A percentile compares a stretch with the other conserved stretches of the same genome.
Conservation (phyloP, 2,113 vertebrate species). For the Antigone vipio region DNA sequence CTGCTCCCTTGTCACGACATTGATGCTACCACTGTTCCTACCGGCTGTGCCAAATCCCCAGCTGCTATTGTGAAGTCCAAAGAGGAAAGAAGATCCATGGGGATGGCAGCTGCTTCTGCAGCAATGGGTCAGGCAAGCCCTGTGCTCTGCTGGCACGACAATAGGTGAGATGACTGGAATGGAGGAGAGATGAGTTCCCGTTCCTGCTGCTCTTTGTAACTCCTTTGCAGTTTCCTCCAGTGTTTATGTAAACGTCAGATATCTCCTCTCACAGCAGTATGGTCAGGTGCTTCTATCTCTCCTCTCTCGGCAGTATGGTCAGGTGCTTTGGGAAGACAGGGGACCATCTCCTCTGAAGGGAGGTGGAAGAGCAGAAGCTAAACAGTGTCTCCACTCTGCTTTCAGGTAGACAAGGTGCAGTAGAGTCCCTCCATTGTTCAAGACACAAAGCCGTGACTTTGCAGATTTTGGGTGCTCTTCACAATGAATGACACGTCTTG, state of each 20-base stretch:
- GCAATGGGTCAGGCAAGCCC: neutral
- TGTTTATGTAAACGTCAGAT: neutral
- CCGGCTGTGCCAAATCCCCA: neutral
- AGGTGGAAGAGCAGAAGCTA: neutral
- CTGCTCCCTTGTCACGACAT: accelerated
- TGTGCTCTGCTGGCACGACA: accelerated
- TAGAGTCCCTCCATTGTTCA: neutral
- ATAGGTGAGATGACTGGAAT: neutral
- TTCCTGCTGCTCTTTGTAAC: neutral
- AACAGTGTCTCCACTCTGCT: neutral
- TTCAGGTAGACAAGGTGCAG: neutral
- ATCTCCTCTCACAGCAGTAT: too few species aligned
- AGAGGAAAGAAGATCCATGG: neutral
- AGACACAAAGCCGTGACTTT: neutral
- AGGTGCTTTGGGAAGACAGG: neutral
- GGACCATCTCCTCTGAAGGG: neutral
- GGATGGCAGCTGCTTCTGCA: neutral
- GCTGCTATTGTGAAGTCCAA: neutral
- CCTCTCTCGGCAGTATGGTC: too few species aligned
- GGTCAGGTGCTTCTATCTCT: too few species aligned
- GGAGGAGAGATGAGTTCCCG: neutral
- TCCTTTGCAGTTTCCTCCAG: neutral
- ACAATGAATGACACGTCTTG: accelerated
- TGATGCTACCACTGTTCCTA: neutral
- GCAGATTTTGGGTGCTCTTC: neutral